Evolutionary conservation across 2,888 invertebrate species (phyloP), one percentile per base, ranked within the genome.

Genomic region (Xanthia togata): DNA sequence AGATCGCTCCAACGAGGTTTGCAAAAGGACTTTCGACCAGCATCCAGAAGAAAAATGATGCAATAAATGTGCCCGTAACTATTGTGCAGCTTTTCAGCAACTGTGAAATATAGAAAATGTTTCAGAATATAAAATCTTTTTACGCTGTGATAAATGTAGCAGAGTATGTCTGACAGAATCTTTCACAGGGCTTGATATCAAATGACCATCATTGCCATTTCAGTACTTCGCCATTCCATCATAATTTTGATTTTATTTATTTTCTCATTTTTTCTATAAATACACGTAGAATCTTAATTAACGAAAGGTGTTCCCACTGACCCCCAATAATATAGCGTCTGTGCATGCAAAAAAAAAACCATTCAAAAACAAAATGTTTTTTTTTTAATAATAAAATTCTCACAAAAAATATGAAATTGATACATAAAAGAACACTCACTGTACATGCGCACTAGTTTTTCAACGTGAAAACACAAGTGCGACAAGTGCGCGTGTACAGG

Each of bases 11-110:
- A 17, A 78, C 0, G 20, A 81, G n/a, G 41, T 55, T 73, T 6
- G 23, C 14, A 31, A 67, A 73, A 41, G 81, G 82, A 17, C 12
- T 35, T 63, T 81, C 82, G 4, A 81, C 47, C 53, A 82, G 4
- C 26, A 81, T 59, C 59, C 47, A 70, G 57, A 82, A 63, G n/a
- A 81, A 59, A 14, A 82, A 70, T 11, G 62, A 57, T 2, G 38
- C 62, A 41, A 64, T 64, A 35, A 60, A 81, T 8, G 17, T 14
- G 1, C 20, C 14, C 2, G 20, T 4, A 0, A 35, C 0, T 31
- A 63, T 0, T 26, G 12, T 14, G 2, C 5, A 1, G n/a, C 4
- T 2, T 4, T 14, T 8, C 0, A 70, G 9, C 0, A 14, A 0
- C 81, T 81, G 82, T 23, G 65, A 47, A 14, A 26, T 14, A 11